These are phyloP conservation scores for Heliconius aoede DNA, from an alignment of 2,888 invertebrate genomes.

Conservation along the genomic window DNA sequence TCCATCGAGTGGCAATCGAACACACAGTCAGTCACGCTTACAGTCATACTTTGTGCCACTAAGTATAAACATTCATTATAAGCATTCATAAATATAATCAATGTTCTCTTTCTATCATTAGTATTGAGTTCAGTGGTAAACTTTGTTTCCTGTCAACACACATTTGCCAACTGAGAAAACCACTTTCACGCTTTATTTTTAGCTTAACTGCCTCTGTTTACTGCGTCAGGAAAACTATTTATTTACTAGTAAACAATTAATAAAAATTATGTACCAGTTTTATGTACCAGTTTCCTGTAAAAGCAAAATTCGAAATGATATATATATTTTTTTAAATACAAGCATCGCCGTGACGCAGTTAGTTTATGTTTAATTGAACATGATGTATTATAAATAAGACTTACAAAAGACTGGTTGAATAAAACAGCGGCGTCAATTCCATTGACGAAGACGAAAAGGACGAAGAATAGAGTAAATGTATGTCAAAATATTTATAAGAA, in stretches of 20 bases:
- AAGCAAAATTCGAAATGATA: background rate
- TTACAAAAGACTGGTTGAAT: background rate
- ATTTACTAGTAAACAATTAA: background rate
- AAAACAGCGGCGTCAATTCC: background rate
- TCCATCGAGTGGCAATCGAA: too few relatives aligned
- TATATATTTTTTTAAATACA: background rate
- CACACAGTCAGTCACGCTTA: too few relatives aligned
- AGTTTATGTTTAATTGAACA: background rate
- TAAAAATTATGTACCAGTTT: background rate
- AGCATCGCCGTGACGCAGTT: background rate
- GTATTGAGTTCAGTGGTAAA: too few relatives aligned
- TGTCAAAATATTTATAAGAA: background rate
- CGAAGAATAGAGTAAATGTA: background rate
- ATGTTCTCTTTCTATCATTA: too few relatives aligned
- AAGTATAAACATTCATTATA: too few relatives aligned
- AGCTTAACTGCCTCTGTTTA: too few relatives aligned
- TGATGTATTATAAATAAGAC: background rate
- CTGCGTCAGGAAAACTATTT: background rate
- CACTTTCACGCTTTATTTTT: too few relatives aligned
- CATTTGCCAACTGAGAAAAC: too few relatives aligned
- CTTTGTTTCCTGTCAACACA: too few relatives aligned
- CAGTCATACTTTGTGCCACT: too few relatives aligned
- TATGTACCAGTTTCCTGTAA: background rate
- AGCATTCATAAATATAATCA: too few relatives aligned
- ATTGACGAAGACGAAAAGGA: too few relatives aligned